Percentiles rank a stretch among this genome's conserved stretches.
phyloP scores from a whole-genome alignment of 1,140 invertebrate species.

The Meloidogyne hapla region DNA sequence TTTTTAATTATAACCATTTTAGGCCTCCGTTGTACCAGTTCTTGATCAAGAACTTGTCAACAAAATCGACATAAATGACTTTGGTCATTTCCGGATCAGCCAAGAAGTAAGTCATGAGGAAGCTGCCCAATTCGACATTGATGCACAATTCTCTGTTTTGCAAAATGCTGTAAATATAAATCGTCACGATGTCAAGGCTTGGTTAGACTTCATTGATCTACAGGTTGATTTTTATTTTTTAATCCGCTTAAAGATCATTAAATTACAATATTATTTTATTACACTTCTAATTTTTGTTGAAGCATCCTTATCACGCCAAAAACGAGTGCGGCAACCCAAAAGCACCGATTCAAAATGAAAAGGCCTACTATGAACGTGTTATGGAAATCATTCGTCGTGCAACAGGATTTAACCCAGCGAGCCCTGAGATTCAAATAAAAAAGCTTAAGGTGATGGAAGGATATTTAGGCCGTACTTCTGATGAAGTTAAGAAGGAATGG shows the following conservation, averaged over 20 bases:
- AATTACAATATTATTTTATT: no score
- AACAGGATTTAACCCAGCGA: background rate
- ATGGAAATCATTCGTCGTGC: conserved; percentile 10
- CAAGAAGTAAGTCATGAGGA: conserved; percentile 8
- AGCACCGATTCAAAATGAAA: conserved; percentile 16
- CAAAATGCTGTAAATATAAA: conserved; percentile 8
- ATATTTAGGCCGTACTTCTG: conserved; percentile 15
- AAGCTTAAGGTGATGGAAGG: conserved; percentile 19
- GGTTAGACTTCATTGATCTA: conserved; percentile 16
- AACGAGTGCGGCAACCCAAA: conserved; percentile 16
- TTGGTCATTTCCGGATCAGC: background rate
- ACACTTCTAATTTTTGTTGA: background rate
- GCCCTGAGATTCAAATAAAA: conserved; percentile 13
- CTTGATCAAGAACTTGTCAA: background rate
- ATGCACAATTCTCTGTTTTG: conserved; percentile 12
- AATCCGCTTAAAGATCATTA: no score
- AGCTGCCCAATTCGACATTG: background rate
- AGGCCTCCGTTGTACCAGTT: background rate
- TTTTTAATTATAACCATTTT: background rate
- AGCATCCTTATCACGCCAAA: conserved; percentile 18
- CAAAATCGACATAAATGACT: conserved; percentile 18
- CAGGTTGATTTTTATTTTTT: conserved; percentile 6
- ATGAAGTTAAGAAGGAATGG: conserved; percentile 16
- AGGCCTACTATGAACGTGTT: conserved; percentile 8
- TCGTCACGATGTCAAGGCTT: conserved; percentile 9